Percentiles rank a stretch among this genome's conserved stretches.
Evolutionary conservation across 2,797 vertebrate genomes (phyloP).

Genomic region (Cyprinella venusta): DNA sequence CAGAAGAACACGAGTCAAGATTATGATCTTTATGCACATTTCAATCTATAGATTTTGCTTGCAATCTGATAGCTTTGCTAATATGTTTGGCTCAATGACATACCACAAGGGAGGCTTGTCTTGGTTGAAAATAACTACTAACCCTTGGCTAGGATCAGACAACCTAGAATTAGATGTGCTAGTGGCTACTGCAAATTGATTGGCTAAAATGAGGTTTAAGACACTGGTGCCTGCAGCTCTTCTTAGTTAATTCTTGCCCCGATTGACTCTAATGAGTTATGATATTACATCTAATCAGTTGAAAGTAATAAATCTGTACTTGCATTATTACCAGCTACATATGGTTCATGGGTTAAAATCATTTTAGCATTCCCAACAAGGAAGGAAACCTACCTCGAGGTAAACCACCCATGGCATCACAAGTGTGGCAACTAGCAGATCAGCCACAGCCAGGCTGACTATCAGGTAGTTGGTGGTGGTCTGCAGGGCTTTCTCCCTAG

Average conservation of each 20-base stretch:
- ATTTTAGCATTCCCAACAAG: neutral
- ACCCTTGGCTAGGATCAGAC: constrained; percentile 38
- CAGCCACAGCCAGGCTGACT: constrained; percentile 94
- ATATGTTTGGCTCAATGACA: constrained; percentile 36
- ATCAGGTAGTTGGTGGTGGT: constrained; percentile 99
- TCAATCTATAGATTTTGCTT: constrained; percentile 45
- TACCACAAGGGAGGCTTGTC: constrained; percentile 35
- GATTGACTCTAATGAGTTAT: constrained; percentile 16
- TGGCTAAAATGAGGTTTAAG: constrained; percentile 32
- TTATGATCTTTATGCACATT: constrained; percentile 7
- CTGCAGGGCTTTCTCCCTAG: constrained; percentile 94
- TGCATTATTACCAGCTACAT: constrained; percentile 7
- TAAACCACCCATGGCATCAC: constrained; percentile 99
- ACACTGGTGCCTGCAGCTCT: neutral
- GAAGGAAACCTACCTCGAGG: constrained; percentile 81
- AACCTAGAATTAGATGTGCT: constrained; percentile 18
- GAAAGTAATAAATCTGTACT: neutral
- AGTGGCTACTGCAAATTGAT: constrained; percentile 32
- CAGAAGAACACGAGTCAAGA: neutral
- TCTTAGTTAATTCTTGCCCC: constrained; percentile 2
- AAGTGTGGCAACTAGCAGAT: constrained; percentile 94
- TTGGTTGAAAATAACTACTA: constrained; percentile 35
- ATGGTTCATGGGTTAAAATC: neutral
- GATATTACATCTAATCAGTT: neutral
- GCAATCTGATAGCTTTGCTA: constrained; percentile 49